Evolutionary conservation across 2,113 vertebrate genomes (phyloP).

Genomic region (Indicator indicator): DNA sequence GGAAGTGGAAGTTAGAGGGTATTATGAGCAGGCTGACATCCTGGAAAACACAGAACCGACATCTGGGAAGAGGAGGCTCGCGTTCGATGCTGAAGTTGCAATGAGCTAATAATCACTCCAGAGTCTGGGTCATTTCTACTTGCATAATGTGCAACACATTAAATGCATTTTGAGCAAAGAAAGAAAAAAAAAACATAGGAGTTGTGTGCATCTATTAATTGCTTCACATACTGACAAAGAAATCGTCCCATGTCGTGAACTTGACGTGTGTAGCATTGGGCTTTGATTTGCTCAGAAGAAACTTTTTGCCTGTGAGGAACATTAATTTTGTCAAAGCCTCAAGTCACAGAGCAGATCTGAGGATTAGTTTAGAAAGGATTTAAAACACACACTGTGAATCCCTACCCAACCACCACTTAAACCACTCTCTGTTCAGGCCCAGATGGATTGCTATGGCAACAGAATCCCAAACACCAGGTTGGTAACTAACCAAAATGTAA

Average conservation of each 20-base stretch:
- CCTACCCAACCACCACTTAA: constrained; percentile 55
- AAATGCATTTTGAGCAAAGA: not conserved
- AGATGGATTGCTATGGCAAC: constrained; percentile 69
- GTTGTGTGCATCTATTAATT: constrained; percentile 32
- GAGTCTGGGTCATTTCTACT: constrained; percentile 35
- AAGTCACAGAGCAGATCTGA: constrained; percentile 54
- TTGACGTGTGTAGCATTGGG: no score
- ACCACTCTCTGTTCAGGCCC: constrained; percentile 56
- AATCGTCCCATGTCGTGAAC: not conserved
- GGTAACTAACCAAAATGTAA: constrained; percentile 74
- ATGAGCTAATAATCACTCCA: constrained; percentile 54
- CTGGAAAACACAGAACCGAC: constrained; percentile 9
- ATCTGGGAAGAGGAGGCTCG: constrained; percentile 6
- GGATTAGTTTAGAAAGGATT: constrained; percentile 72
- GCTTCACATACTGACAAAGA: constrained; percentile 9
- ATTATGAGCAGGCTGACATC: constrained; percentile 8
- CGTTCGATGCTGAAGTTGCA: constrained; percentile 43
- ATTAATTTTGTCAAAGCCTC: constrained; percentile 47
- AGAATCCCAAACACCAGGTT: constrained; percentile 58
- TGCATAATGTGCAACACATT: constrained; percentile 38
- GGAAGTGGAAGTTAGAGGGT: not conserved
- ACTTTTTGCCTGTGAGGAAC: constrained; percentile 58
- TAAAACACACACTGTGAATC: constrained; percentile 63
- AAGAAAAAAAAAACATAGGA: not conserved
- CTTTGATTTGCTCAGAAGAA: constrained; percentile 43